Base-by-base conservation (phyloP, 2,888 invertebrate genomes). In the Hanleya hanleyi region DNA sequence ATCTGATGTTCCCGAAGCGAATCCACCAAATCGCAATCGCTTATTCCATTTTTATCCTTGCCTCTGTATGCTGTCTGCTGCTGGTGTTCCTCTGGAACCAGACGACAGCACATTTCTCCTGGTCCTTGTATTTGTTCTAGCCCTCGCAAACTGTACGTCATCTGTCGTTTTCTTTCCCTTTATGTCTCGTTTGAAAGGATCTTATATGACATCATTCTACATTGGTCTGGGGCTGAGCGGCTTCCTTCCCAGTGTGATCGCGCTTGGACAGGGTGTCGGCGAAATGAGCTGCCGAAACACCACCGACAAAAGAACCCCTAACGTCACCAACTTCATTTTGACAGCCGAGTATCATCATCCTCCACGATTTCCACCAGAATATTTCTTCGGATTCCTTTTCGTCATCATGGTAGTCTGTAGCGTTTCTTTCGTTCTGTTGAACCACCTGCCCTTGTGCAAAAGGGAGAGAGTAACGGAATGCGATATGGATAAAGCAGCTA, bases 141-240 rank as follows among this genome's bases (percentile, higher is more conserved):
- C 94, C 26, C 88, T 94, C 41, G 94, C 95, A 32, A 95, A 96
- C 75, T 95, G 95, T 88, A 95, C 95, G 29, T 95, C 95, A 81
- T 95, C 95, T 0, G 95, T 96, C 74, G 91, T 95, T 18, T 96
- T 95, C 87, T 94, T 96, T 91, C 96, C 96, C 9, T 96, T 94
- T 89, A 93, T 97, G 93, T 93, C 91, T 0, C 81, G 87, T 81
- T 95, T 94, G 87, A 87, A 88, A 29, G 93, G 94, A 75, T 92
- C 93, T 61, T 96, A 96, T 87, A 92, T 96, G 77, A 93, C 94
- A 1, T 95, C 95, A 0, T 96, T 95, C 88, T 93, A 96, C 75
- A 93, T 75, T 69, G 81, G 81, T 0, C 79, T 80, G 41, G 86
- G 86, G 0, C 75, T 88, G 7, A 86, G 87, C 67, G 95, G 96